Percentiles rank a stretch among this genome's conserved stretches.
These are phyloP conservation scores for Melanotaenia trifasciata DNA, from an alignment of 2,797 vertebrate species.

Conservation along the genomic window DNA sequence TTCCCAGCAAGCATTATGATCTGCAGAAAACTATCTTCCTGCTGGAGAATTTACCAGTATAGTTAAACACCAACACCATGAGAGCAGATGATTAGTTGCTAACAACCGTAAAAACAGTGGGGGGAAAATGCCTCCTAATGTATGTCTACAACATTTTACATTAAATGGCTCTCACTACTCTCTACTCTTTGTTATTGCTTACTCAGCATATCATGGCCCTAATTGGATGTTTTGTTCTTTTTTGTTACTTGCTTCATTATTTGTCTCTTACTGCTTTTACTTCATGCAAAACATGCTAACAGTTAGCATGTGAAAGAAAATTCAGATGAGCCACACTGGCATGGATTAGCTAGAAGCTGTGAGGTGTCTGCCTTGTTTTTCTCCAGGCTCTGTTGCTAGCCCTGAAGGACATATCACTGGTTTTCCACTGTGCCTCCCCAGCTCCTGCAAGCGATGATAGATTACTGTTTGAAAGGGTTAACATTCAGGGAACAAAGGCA, in stretches of 20 bases:
- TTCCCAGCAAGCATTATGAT: too few relatives aligned
- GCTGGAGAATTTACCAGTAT: too few relatives aligned
- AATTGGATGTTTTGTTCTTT: not conserved
- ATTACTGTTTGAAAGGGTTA: slow-evolving; percentile 91
- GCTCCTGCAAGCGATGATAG: slow-evolving; percentile 89
- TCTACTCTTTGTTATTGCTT: too few relatives aligned
- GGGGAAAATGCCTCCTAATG: too few relatives aligned
- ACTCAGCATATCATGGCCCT: too few relatives aligned
- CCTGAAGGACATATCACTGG: slow-evolving; percentile 86
- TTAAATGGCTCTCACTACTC: too few relatives aligned
- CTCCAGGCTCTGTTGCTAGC: slow-evolving; percentile 89
- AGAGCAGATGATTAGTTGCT: not conserved
- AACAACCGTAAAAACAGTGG: too few relatives aligned
- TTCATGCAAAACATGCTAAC: not conserved
- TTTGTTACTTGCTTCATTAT: not conserved
- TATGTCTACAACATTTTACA: not conserved
- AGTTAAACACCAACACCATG: not conserved
- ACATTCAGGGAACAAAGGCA: slow-evolving; percentile 88
- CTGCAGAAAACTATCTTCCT: too few relatives aligned
- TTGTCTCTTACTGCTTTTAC: not conserved
- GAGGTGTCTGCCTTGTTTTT: slow-evolving; percentile 5
- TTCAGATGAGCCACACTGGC: not conserved
- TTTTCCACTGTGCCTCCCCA: slow-evolving; percentile 96
- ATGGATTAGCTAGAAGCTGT: not conserved
- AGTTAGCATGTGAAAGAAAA: not conserved